Evolutionary conservation across 2,113 vertebrate species (phyloP), one percentile per base, ranked within the genome.

Genomic region (Pollimyrus isidori): DNA sequence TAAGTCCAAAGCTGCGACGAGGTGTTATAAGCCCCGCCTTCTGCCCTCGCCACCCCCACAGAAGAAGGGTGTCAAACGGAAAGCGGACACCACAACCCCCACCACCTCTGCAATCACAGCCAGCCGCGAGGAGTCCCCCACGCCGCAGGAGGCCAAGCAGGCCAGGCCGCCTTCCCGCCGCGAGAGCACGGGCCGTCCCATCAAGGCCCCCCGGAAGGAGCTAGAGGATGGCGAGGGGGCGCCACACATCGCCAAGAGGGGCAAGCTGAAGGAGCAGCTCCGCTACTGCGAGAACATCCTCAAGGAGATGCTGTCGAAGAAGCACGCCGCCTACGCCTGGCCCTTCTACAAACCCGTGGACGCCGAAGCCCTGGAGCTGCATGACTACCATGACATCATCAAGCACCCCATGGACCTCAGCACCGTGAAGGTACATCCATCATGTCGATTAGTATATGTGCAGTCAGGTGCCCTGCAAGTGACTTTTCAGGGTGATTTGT

Each of bases 391-490:
- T 0, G 96, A 99, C 89, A 98, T 99, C 94, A 98, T 99, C 96
- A 99, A 99, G 93, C 96, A 97, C 94, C 98, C 98, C 30, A 99
- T 99, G 98, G 98, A 99, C 93, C 98, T 99, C 92, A 96, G 98
- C 94, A 98, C 97, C 46, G 97, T 99, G 73, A 98, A 99, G 95
- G 98, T 99, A 94, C 0, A 94, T 85, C 39, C 19, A 49, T 17
- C 30, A 7, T 15, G 23, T 0, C 56, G 1, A 0, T 4, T 4
- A 21, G 52, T 53, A 53, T 53, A 58, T 58, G 56, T 58, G 21
- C 19, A 23, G 56, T 58, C 21, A 58, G 6, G 4, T 17, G 35
- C 86, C 13, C 30, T 21, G 76, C 76, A 17, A 3, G 6, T 0
- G 13, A 0, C 2, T 82, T 39, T 17, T 2, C 15, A 4, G 2